Percentiles rank a stretch among this genome's conserved stretches.
Conservation (phyloP, 1,140 invertebrate species). For the Microplitis demolitor region DNA sequence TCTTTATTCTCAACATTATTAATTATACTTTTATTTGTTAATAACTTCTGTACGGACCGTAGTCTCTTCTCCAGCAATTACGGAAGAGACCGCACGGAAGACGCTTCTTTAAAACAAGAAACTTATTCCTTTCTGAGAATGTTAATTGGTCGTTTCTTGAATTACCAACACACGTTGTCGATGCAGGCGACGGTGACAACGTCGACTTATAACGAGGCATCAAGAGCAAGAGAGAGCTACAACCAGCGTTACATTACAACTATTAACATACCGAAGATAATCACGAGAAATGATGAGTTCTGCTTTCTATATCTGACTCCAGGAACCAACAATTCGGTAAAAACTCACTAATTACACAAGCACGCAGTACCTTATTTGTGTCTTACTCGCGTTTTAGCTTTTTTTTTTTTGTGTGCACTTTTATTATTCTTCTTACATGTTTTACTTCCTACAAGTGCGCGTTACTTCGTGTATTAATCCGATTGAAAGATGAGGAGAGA, state of each 20-base stretch:
- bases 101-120: slow-evolving; percentile 22
- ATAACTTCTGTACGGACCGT: background rate
- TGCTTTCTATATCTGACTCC: slow-evolving; percentile 18
- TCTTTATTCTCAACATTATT: too few relatives aligned
- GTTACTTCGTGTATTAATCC: background rate
- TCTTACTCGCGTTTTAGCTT: background rate
- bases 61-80: slow-evolving; percentile 2
- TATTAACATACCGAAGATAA: slow-evolving; percentile 23
- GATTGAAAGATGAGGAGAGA: background rate
- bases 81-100: slow-evolving; percentile 19
- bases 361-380: slow-evolving; percentile 13
- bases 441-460: too few relatives aligned
- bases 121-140: slow-evolving; percentile 35
- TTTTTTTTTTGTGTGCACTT: too few relatives aligned
- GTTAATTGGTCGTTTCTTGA: slow-evolving; percentile 36
- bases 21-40: too few relatives aligned
- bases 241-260: slow-evolving; percentile 21
- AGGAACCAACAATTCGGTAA: slow-evolving; percentile 11
- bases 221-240: background rate
- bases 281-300: background rate
- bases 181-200: background rate
- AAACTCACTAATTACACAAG: slow-evolving; percentile 24
- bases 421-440: too few relatives aligned
- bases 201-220: background rate
- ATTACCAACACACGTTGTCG: slow-evolving; percentile 30